Percentiles rank a stretch among this genome's conserved stretches.
These are phyloP conservation scores for Syritta pipiens DNA, from an alignment of 2,888 invertebrate genomes.

Conservation along the genomic window DNA sequence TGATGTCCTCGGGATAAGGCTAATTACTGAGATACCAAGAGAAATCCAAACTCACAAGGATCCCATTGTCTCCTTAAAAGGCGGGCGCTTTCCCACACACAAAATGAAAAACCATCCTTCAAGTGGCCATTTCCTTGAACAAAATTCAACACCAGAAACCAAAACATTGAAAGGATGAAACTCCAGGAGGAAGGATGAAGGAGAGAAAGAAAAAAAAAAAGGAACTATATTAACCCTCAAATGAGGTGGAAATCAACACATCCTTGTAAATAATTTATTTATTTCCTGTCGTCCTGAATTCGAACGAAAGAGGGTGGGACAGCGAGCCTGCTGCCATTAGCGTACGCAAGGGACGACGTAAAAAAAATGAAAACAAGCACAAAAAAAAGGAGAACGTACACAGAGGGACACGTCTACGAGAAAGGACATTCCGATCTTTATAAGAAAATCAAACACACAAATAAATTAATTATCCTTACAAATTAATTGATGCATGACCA, in stretches of 20 bases:
- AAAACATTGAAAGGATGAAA: neutral
- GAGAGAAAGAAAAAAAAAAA: no score
- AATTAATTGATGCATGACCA: conserved; percentile 63
- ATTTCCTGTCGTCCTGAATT: conserved; percentile 20
- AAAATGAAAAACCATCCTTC: neutral
- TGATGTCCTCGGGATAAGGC: neutral
- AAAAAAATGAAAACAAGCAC: no score
- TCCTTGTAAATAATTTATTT: conserved; percentile 31
- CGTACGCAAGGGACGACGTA: no score
- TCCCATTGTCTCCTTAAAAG: no score
- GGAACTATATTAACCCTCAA: neutral
- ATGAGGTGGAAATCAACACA: conserved; percentile 26
- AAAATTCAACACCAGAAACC: neutral
- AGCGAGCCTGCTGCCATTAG: no score
- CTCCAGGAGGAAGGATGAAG: neutral
- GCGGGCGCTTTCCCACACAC: neutral
- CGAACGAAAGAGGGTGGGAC: no score
- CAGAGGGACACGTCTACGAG: no score
- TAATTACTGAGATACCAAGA: neutral
- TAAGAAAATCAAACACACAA: conserved; percentile 35
- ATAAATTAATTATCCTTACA: conserved; percentile 61
- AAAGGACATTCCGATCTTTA: conserved; percentile 20
- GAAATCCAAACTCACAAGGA: no score
- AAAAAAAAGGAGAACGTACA: neutral
- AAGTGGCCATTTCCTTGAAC: neutral